Conservation (phyloP, 2,113 vertebrate species). For the Vulpes lagopus region DNA sequence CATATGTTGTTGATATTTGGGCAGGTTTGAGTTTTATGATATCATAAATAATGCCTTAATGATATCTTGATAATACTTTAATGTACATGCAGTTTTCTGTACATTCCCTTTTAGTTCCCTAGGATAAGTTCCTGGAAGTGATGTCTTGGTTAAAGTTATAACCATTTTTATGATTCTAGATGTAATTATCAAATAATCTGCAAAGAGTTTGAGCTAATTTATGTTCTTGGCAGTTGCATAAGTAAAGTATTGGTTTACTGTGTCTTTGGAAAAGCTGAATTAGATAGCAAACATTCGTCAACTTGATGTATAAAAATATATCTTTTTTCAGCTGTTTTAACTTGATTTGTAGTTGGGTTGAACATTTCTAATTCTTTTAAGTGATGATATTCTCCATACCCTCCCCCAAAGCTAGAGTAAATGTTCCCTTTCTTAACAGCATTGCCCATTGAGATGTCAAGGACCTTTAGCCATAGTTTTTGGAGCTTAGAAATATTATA, state of each 20-base stretch:
- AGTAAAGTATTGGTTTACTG: background rate
- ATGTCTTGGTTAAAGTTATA: background rate
- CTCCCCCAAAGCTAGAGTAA: background rate
- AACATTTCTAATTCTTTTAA: background rate
- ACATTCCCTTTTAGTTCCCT: background rate
- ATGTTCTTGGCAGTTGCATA: background rate
- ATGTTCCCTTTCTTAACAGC: background rate
- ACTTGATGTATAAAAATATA: background rate
- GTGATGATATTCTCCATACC: background rate
- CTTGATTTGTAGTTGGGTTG: background rate
- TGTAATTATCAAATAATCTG: background rate
- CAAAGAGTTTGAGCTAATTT: background rate
- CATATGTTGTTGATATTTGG: background rate
- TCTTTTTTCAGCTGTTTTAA: background rate
- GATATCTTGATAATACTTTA: background rate
- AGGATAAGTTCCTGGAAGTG: background rate
- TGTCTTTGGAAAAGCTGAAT: background rate
- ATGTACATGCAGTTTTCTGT: background rate
- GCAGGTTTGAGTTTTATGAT: background rate
- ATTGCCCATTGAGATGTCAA: background rate
- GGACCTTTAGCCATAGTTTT: background rate
- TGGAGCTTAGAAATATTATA: background rate
- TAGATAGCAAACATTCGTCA: background rate
- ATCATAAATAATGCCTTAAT: background rate
- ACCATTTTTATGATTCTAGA: background rate